Evolutionary conservation across 2,888 invertebrate genomes (phyloP), one percentile per base, ranked within the genome.

Genomic region (Heterodera filipjevi): DNA sequence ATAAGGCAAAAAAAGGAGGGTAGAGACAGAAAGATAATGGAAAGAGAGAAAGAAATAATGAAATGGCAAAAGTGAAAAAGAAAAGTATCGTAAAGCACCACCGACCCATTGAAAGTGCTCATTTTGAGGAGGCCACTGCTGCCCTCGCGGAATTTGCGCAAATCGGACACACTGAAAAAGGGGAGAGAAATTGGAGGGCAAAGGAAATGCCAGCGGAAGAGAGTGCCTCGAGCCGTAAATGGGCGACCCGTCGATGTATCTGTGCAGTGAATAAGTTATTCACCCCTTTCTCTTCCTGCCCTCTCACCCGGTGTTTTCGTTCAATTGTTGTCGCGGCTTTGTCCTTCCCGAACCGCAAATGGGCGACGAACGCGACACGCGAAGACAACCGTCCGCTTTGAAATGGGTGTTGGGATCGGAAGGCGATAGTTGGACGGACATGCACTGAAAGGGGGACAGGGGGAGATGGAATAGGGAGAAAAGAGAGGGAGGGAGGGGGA

Each of bases 291-390:
- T 27, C 59, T 6, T 22, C n/a, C 59, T 6, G 3, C 59, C 27
- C n/a, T 16, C 53, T 16, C 0, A 77, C 1, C 96, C 94, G 3
- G 99, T 98, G 80, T 89, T 89, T 81, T 89, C 89, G 85, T 91
- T 91, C 46, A 91, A 84, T 91, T 99, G 99, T 90, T 99, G 96
- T 72, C 99, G 92, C 1, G 95, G 95, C 64, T 96, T 92, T 66
- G 97, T 96, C 91, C 94, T 93, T 3, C 98, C 99, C 0, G 97
- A 96, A 14, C 98, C 98, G 90, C 99, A 99, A 78, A 97, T 94
- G 0, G 97, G 94, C 86, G 96, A 95, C 8, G 96, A 95, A 84
- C 99, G 92, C 14, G 89, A 86, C 8, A 89, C 85, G 27, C 86
- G 84, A 66, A 89, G 84, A 79, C 89, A 89, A 35, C 82, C 82